Percentiles rank a stretch among this genome's conserved stretches.
These are phyloP conservation scores for Drosophila formosana DNA, from an alignment of 2,888 invertebrate species.

Conservation along the genomic window DNA sequence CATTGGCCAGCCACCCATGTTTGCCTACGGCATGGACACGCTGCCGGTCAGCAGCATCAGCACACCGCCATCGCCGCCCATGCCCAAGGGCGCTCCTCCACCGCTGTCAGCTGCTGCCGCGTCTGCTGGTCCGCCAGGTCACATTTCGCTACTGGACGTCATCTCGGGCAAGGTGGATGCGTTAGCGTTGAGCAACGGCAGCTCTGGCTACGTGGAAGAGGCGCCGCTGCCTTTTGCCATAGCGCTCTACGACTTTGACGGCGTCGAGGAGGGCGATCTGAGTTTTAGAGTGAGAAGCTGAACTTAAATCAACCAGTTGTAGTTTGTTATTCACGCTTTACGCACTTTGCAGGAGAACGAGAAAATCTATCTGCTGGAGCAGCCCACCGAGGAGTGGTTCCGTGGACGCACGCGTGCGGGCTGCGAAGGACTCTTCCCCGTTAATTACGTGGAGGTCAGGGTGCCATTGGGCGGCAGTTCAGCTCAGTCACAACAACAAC, in stretches of 20 bases:
- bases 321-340: neutral
- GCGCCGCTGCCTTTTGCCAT: constrained; percentile 89
- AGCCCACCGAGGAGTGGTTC: constrained; percentile 92
- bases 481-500: constrained; percentile 11
- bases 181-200: constrained; percentile 67
- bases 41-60: neutral
- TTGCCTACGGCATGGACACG: constrained; percentile 16
- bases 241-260: constrained; percentile 92
- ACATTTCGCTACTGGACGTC: constrained; percentile 84
- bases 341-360: constrained; percentile 88
- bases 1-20: constrained; percentile 54
- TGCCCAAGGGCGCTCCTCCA: constrained; percentile 92
- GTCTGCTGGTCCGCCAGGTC: constrained; percentile 56
- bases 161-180: constrained; percentile 83
- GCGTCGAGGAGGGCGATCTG: constrained; percentile 91
- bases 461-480: constrained; percentile 87
- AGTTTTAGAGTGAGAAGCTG: constrained; percentile 89
- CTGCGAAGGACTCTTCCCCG: constrained; percentile 92
- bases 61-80: constrained; percentile 89
- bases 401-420: constrained; percentile 89
- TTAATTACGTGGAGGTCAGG: constrained; percentile 91
- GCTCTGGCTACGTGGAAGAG: constrained; percentile 62
- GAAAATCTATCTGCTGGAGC: constrained; percentile 89
- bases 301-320: too few species aligned
- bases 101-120: constrained; percentile 86